A percentile compares a stretch with the other conserved stretches of the same genome.
Conservation (phyloP, 23 tunicate species). For the Aplidium turbinatum region DNA sequence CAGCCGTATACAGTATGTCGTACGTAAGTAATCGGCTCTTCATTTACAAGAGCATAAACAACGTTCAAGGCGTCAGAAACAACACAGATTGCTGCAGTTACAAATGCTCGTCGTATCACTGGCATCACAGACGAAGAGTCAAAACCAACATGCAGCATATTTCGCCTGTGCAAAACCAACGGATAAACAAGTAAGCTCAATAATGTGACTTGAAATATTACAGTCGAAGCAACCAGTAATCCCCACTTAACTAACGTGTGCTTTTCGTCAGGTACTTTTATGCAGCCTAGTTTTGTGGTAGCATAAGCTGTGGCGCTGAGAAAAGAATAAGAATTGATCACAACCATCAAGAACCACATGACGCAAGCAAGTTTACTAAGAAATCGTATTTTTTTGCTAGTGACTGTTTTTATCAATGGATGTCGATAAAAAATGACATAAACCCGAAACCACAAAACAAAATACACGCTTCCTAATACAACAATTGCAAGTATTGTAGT, state of each 20-base stretch:
- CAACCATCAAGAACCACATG: constrained; percentile 7
- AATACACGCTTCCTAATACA: constrained; percentile 24
- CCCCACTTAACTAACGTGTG: constrained; percentile 41
- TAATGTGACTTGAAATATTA: constrained; percentile 35
- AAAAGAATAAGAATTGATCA: constrained; percentile 10
- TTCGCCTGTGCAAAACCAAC: constrained; percentile 17
- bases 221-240: constrained; percentile 18
- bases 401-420: constrained; percentile 13
- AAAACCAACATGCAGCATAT: constrained; percentile 28
- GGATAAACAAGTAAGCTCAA: constrained; percentile 39
- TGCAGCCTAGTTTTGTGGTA: constrained; percentile 26
- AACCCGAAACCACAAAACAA: constrained; percentile 54
- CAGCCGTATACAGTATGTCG: constrained; percentile 39
- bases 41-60: constrained; percentile 25
- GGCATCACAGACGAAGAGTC: constrained; percentile 41
- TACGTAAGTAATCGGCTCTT: constrained; percentile 19
- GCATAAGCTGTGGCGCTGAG: constrained; percentile 28
- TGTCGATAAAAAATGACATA: constrained; percentile 39
- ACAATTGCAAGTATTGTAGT: constrained; percentile 29
- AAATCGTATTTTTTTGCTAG: background rate
- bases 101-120: constrained; percentile 33
- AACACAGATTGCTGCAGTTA: constrained; percentile 27
- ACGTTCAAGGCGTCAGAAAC: constrained; percentile 14
- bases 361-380: constrained; percentile 30
- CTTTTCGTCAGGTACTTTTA: background rate